Base-by-base conservation (phyloP, 2,888 invertebrate genomes). In the Agonopterix arenella region DNA sequence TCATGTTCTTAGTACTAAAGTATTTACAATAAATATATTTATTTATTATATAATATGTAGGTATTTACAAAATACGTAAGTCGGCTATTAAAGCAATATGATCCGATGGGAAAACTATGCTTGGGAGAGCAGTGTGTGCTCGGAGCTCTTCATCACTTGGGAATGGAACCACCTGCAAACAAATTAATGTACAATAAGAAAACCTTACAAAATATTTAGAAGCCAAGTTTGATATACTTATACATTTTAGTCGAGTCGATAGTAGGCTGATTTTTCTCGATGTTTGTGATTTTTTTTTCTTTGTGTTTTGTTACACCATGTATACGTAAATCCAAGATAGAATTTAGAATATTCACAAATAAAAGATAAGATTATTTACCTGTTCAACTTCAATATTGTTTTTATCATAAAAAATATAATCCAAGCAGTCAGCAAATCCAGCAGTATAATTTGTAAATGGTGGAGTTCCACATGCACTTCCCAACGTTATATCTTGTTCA, bases 31-130 rank as follows among this genome's bases (percentile, higher is more conserved):
- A 4, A 4, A 18, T 18, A 18, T 4, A 18, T 18, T 18, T 18
- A 18, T 18, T 18, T 18, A 18, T 18, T 18, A 18, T 4, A 18
- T 18, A 18, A 18, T 18, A 18, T 18, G 4, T 18, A 18, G 1
- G 13, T 18, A 10, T 11, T 40, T 65, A 68, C 59, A 59, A 73
- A 66, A 80, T 93, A 62, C 88, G 80, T 55, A 97, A 88, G 89
- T 97, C 96, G n/a, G 94, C 93, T 54, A 98, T 90, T 46, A 98
- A 84, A 10, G 98, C 94, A 56, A 99, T 86, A 78, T 99, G 98
- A 85, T 99, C 98, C 1, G 98, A 98, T 0, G 98, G 98, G 76
- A 96, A 96, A 2, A 95, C 93, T 46, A 94, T 90, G 62, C 96
- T 98, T 0, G 99, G 99, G 55, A 98, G 90, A 1, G 96, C 98